Evolutionary conservation across 2,888 invertebrate species (phyloP), one percentile per base, ranked within the genome.

Genomic region (Apoda limacodes): DNA sequence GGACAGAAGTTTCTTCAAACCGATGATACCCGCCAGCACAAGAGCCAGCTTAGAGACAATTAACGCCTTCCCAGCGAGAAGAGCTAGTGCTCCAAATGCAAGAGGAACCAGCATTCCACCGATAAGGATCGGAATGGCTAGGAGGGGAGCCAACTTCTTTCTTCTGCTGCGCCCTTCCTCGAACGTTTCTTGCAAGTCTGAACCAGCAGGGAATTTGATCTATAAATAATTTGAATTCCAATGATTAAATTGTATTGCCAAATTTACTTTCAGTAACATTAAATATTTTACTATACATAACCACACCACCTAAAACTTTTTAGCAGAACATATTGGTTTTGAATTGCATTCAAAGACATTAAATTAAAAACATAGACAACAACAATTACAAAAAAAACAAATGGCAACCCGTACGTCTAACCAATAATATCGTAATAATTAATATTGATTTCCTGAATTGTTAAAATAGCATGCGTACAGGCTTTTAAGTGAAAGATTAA

Each of bases 31-130:
- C 35, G 93, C 92, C 28, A 93, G 71, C 1, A 92, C 91, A 30
- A 93, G 66, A 1, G 93, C 93, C 45, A 93, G 68, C 58, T 93
- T 93, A 42, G 92, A 91, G 26, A 93, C 89, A 47, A 93, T 92
- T 41, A 93, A 68, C 22, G 93, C 93, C 65, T 93, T 93, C 45
- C 93, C 93, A 23, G 93, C 92, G 32, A 93, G 62, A 28, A 93
- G 82, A 11, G 92, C 92, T 13, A 93, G 64, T 5, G 91, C 92
- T 35, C 92, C 93, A 37, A 92, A 87, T 2, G 92, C 92, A 30
- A 93, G 70, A 4, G 93, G 93, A 22, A 93, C 86, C 59, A 93
- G 72, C 50, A 91, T 91, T 30, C 92, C 92, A 34, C 89, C 90
- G 42, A 92, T 85, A 45, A 93, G 82, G 38, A 93, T 72, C 4